phyloP scores from a whole-genome alignment of 2,113 vertebrate species.

The Nesospiza acunhae region DNA sequence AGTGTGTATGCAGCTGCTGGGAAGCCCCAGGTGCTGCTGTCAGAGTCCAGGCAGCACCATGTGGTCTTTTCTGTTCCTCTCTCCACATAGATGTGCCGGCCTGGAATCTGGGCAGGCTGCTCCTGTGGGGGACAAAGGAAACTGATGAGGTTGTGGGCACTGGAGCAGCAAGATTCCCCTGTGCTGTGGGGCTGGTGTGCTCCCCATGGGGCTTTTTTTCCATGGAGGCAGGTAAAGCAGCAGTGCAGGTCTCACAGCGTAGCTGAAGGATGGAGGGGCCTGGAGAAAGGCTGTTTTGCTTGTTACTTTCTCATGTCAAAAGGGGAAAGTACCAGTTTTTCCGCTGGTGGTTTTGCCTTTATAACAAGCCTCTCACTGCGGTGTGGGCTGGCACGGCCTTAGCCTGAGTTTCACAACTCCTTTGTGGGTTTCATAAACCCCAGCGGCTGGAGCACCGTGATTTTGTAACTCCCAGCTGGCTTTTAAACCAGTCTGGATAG shows the following conservation, averaged over 20 bases:
- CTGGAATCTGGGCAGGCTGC: background rate
- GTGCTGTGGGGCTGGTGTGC: background rate
- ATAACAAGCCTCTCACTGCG: rapidly evolving
- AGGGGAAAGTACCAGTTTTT: background rate
- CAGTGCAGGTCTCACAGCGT: rapidly evolving
- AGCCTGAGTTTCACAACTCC: conserved; percentile 1
- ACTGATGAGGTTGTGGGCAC: background rate
- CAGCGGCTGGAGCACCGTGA: background rate
- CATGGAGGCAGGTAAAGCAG: background rate
- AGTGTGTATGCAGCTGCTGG: background rate
- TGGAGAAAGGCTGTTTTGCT: background rate
- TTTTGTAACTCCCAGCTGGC: conserved; percentile 27
- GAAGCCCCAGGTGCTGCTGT: background rate
- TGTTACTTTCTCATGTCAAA: background rate
- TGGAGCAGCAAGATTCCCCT: rapidly evolving
- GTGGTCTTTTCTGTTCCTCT: background rate
- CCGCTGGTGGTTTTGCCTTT: background rate
- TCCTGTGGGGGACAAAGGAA: background rate
- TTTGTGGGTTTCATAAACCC: conserved; percentile 21
- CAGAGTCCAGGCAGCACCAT: rapidly evolving
- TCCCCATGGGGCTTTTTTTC: background rate
- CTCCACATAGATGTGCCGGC: rapidly evolving
- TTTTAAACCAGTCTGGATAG: background rate
- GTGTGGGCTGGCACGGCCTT: background rate
- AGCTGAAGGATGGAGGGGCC: background rate